Evolutionary conservation across 2,113 vertebrate species (phyloP).

Genomic region (Axis porcinus): DNA sequence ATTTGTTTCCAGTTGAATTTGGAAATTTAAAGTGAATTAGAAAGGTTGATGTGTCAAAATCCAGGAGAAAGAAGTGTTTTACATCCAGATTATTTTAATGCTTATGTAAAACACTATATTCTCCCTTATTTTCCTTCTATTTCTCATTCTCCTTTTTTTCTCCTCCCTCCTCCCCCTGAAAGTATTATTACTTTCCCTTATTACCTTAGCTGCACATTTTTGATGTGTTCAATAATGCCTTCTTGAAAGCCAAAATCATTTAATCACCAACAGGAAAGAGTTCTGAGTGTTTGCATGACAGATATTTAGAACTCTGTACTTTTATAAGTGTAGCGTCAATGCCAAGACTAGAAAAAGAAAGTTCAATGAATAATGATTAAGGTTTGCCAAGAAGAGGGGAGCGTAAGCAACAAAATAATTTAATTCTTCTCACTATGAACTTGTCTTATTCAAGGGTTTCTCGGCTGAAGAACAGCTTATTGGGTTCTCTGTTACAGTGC

Average conservation of each 20-base stretch:
- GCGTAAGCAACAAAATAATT: conserved; percentile 17
- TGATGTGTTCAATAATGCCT: conserved; percentile 1
- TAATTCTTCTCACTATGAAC: not conserved
- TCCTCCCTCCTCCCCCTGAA: not conserved
- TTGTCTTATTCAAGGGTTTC: conserved; percentile 12
- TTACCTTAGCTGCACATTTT: not conserved
- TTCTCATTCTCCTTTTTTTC: not conserved
- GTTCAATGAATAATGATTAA: not conserved
- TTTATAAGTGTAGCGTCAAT: not conserved
- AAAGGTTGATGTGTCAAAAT: not conserved
- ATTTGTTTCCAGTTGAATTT: not conserved
- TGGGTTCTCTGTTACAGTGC: not conserved
- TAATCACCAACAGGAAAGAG: not conserved
- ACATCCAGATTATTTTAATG: not conserved
- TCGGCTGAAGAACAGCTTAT: not conserved
- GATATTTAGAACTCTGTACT: not conserved
- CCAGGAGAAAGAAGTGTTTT: not conserved
- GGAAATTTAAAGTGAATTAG: not conserved
- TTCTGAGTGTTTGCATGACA: not conserved
- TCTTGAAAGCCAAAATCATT: conserved; percentile 15
- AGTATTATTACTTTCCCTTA: not conserved
- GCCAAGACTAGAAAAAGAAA: not conserved
- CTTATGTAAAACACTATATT: not conserved
- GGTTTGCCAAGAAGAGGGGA: not conserved
- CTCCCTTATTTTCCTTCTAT: not conserved